A percentile compares a stretch with the other conserved stretches of the same genome.
These are phyloP conservation scores for Eubucco bourcierii DNA, from an alignment of 2,113 vertebrate species.

Conservation along the genomic window DNA sequence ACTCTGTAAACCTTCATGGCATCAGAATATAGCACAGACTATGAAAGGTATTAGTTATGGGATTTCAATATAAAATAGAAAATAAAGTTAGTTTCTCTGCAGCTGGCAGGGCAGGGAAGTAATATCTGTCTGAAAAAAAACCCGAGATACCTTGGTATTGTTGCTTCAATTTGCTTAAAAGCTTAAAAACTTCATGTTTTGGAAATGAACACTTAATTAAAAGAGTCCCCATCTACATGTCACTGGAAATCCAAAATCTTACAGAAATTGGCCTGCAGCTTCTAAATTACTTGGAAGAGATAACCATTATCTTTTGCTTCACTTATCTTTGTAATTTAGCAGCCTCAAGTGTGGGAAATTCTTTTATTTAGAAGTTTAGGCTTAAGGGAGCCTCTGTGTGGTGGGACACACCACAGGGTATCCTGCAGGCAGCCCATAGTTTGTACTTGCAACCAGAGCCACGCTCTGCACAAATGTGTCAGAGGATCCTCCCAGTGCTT, in stretches of 20 bases:
- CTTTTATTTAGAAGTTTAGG: not conserved
- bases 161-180: not conserved
- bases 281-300: not conserved
- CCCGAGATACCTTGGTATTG: not conserved
- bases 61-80: not conserved
- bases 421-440: not conserved
- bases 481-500: too few species aligned
- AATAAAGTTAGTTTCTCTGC: not conserved
- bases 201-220: not conserved
- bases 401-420: not conserved
- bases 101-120: not conserved
- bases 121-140: not conserved
- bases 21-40: not conserved
- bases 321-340: not conserved
- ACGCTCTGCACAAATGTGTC: too few species aligned
- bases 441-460: not conserved
- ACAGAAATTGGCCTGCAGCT: not conserved
- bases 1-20: not conserved
- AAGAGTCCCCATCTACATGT: not conserved
- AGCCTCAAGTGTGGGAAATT: not conserved
- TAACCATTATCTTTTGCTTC: not conserved
- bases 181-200: not conserved
- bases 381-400: not conserved
- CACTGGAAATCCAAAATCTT: not conserved
- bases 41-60: not conserved